These are phyloP conservation scores for Apantesis nais DNA, from an alignment of 2,888 invertebrate species.

Conservation along the genomic window DNA sequence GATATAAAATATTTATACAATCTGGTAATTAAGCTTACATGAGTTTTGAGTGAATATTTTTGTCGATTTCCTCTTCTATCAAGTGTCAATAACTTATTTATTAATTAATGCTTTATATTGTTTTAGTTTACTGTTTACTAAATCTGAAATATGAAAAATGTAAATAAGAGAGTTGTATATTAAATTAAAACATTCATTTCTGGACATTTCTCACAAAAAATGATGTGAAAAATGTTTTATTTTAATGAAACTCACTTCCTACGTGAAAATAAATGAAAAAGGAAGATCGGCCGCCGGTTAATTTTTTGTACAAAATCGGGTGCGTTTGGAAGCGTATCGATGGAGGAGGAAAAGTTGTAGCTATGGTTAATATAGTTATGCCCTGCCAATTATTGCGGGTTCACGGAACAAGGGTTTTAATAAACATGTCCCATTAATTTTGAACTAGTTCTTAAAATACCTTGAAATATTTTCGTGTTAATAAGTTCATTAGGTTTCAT, in stretches of 20 bases:
- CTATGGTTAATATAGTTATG: conserved; percentile 4
- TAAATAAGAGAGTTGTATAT: background rate
- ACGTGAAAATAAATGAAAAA: background rate
- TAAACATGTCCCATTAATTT: background rate
- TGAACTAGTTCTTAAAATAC: background rate
- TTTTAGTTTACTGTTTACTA: background rate
- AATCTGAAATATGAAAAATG: background rate
- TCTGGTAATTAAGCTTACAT: background rate
- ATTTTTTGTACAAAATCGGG: conserved; percentile 7
- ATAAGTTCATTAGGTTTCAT: too few species aligned
- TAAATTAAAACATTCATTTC: background rate
- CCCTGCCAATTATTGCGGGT: background rate
- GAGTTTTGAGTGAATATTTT: background rate
- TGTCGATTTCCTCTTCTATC: background rate
- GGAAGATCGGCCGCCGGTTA: background rate
- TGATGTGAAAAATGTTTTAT: background rate
- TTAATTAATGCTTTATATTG: background rate
- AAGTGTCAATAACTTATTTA: background rate
- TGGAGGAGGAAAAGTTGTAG: conserved; percentile 4
- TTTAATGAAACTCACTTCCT: background rate
- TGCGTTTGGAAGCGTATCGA: conserved; percentile 4
- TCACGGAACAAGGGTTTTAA: background rate
- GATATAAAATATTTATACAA: background rate
- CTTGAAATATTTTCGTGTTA: background rate
- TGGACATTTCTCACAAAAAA: background rate